phyloP scores from a whole-genome alignment of 2,113 vertebrate species.

The Tringa solitaria region DNA sequence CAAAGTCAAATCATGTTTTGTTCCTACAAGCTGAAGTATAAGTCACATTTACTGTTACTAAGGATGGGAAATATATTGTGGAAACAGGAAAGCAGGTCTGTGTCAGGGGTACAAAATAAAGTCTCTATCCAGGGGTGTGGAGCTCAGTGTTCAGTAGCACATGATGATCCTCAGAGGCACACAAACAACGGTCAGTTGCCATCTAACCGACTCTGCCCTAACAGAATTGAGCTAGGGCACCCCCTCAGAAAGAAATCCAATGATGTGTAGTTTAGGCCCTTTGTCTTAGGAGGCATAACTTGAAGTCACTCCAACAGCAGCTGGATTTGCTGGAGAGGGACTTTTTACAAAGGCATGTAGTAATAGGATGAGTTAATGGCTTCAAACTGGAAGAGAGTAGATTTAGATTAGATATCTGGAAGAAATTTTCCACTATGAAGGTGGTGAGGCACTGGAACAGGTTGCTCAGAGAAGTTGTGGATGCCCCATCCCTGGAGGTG shows the following conservation, averaged over 20 bases:
- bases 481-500: neutral
- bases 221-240: neutral
- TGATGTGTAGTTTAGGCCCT: neutral
- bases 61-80: neutral
- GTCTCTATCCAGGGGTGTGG: rapidly evolving
- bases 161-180: neutral
- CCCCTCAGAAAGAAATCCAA: neutral
- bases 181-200: neutral
- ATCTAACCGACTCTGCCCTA: neutral
- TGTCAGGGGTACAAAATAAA: neutral
- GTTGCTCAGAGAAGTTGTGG: neutral
- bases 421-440: neutral
- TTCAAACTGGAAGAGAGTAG: neutral
- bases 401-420: neutral
- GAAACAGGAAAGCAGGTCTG: neutral
- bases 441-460: neutral
- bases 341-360: neutral
- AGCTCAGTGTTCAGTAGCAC: neutral
- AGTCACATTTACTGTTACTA: neutral
- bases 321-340: neutral
- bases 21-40: neutral
- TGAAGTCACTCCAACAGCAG: neutral
- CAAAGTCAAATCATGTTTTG: neutral
- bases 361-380: neutral
- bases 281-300: neutral